Base-by-base conservation (phyloP, 2,888 invertebrate genomes). In the Macrosiphum euphorbiae region DNA sequence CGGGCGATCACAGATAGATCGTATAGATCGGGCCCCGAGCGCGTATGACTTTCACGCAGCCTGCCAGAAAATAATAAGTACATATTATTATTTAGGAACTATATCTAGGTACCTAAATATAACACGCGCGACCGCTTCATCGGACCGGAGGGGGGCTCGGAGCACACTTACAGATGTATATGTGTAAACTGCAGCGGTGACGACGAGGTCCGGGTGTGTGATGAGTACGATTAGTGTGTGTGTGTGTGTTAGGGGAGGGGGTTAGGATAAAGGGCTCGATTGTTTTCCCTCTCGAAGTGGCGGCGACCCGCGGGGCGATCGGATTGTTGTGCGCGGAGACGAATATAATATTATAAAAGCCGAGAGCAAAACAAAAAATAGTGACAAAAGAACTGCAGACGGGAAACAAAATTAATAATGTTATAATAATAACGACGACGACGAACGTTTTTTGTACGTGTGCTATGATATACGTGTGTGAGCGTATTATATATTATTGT, bases 321-420 rank as follows among this genome's bases (percentile, higher is more conserved):
- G 55, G 52, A 61, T 44, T 44, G 44, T 41, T 44, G 44, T 89
- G 90, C 3, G 88, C 20, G 61, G 11, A 50, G 24, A 90, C 61
- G 67, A 50, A 47, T 7, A 47, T 16, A 55, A 55, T 55, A 55
- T 20, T 20, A 90, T 67, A 78, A 90, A 78, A 67, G 50, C 26
- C 28, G 44, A 89, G 44, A 16, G 28, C 20, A 16, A 41, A 7
- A 89, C 89, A 89, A 88, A 88, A 35, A 35, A 88, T 5, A 35
- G 58, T 16, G 41, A 58, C 35, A 89, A 61, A 61, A 89, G 28
- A 61, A n/a, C 7, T 44, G 44, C 67, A 47, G 47, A 47, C 90
- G 67, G 61, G n/a, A 90, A 67, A 90, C 67, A 35, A 90, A 90
- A 50, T 90, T 78, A 50, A 90, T 90, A 90, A 78, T 26, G 90